Base-by-base conservation (phyloP, 2,797 vertebrate species). In the Melanotaenia nigrans region DNA sequence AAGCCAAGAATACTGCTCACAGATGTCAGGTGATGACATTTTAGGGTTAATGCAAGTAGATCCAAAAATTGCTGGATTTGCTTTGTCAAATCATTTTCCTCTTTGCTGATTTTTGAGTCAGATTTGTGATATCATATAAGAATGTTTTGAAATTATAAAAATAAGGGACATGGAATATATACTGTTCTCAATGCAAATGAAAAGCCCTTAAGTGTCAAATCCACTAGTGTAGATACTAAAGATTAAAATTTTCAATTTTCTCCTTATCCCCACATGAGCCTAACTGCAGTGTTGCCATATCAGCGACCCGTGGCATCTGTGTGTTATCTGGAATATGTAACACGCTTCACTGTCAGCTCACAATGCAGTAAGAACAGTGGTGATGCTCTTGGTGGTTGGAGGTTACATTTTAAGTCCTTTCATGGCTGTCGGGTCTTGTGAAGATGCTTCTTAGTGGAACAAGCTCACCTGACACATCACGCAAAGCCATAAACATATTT, bases 211-310 rank as follows among this genome's bases (percentile, higher is more conserved):
- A 28, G 25, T 69, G 51, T 76, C 53, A 35, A 55, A 71, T 68
- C 55, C 54, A 24, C 61, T 22, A 2, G 20, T 62, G 65, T 66
- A 35, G 56, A 84, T 55, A 30, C 38, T 62, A n/a, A 61, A 75
- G 81, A 81, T 81, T 69, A 61, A 63, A 78, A 64, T 74, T 51
- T 33, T 51, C 53, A 8, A 56, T 75, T 78, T 76, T 49, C 57
- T 64, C 36, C 36, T 5, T 20, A 6, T 22, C 32, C 3, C 24
- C 57, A 73, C 13, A 5, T 60, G 54, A 62, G 66, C 40, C 36
- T 54, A 25, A 69, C 56, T 71, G 56, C 24, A 49, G 38, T 62
- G 63, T 47, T 30, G n/a, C 22, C 36, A 1, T 56, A 54, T 20
- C 24, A 24, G 4, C 12, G 18, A 51, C 33, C 38, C 1, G n/a